Evolutionary conservation across 2,888 invertebrate species (phyloP).

Genomic region (Theodoxus fluviatilis): DNA sequence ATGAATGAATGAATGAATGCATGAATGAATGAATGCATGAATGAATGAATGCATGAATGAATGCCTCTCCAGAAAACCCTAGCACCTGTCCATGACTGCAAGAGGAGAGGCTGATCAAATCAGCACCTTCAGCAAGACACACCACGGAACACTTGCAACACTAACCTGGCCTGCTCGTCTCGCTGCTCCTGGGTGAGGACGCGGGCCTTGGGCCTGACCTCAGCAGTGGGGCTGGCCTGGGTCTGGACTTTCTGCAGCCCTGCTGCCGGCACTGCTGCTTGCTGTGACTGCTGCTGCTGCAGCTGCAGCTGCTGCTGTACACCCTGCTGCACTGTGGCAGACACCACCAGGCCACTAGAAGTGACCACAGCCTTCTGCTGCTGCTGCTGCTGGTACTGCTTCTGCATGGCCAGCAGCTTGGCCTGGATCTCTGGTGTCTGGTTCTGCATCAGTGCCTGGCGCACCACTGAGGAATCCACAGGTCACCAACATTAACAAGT

Average conservation of each 20-base stretch:
- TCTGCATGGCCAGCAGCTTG: constrained; percentile 85
- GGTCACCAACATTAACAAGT: not conserved
- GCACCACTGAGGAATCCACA: constrained; percentile 75
- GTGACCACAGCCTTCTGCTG: too few species aligned
- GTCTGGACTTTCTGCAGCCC: constrained; percentile 36
- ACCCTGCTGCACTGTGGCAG: constrained; percentile 30
- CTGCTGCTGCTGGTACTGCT: constrained; percentile 67
- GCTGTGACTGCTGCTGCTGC: constrained; percentile 67
- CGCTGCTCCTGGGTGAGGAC: constrained; percentile 60
- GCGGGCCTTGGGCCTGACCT: constrained; percentile 37
- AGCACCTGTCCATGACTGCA: too few species aligned
- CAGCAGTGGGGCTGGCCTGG: constrained; percentile 30
- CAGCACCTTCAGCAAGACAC: not conserved
- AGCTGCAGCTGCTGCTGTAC: constrained; percentile 26
- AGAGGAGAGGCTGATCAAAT: not conserved
- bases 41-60: too few species aligned
- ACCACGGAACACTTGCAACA: not conserved
- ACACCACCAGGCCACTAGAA: constrained; percentile 26
- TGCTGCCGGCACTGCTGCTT: constrained; percentile 70
- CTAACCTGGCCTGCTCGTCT: constrained; percentile 62
- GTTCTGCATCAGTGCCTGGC: constrained; percentile 89
- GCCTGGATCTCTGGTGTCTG: constrained; percentile 91
- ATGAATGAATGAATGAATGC: too few species aligned
- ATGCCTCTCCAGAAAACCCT: too few species aligned
- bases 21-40: too few species aligned